Evolutionary conservation across 2,888 invertebrate species (phyloP), one percentile per base, ranked within the genome.

Genomic region (Galerucella nymphaeae): DNA sequence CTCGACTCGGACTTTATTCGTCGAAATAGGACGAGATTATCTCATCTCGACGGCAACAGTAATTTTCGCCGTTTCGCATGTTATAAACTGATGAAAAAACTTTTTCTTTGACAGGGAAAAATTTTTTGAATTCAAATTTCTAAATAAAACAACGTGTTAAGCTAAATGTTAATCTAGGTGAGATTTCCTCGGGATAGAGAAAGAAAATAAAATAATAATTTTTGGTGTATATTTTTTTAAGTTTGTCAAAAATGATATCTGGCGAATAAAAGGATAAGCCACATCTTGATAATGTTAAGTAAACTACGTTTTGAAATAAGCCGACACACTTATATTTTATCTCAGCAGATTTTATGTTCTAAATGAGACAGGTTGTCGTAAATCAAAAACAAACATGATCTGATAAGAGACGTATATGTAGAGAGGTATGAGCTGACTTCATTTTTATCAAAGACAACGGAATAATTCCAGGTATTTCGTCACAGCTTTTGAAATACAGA

Each of bases 321-420:
- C 82, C 82, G 82, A 79, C 81, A 77, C 75, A 79, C 78, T 78
- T 78, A 76, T 76, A 77, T 80, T 82, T 70, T 81, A 80, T 80
- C 79, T 79, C 77, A 75, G 76, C 78, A 81, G 79, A 84, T 87
- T 87, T 75, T 87, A 88, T 79, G 87, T 85, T 79, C 73, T 75
- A 77, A 77, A 77, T 78, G 80, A 75, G 78, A 76, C 79, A 80
- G 82, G 78, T 78, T 78, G 78, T 77, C 73, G 78, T 81, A 81
- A 81, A 82, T 82, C 80, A 80, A 78, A 73, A 79, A 79, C 75
- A 80, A 80, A 79, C 79, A 79, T 74, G 61, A 18, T 61, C 42
- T 74, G 78, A 80, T 78, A 78, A 80, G 74, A 42, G 71, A 48
- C 41, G 63, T 20, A 48, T 66, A 66, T 67, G n/a, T 55, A 38